These are phyloP conservation scores for Dendroctonus valens DNA, from an alignment of 1,140 invertebrate genomes.

Conservation along the genomic window DNA sequence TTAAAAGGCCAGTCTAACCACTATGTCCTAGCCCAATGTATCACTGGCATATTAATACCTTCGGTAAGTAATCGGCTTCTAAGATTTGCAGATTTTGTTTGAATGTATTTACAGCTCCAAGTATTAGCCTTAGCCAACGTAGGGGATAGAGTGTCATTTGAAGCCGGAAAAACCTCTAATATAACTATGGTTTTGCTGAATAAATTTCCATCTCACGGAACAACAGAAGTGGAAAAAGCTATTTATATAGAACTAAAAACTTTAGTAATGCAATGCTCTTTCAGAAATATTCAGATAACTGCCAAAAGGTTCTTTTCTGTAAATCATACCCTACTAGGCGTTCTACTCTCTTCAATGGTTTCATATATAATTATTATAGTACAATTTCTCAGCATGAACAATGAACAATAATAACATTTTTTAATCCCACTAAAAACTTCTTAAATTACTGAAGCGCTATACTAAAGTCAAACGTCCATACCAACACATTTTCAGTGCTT, in stretches of 20 bases:
- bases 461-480: no score
- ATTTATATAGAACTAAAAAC: no score
- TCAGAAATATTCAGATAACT: background rate
- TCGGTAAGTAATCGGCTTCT: background rate
- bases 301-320: constrained; percentile 7
- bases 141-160: no score
- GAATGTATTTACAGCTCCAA: no score
- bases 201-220: background rate
- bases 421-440: no score
- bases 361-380: constrained; percentile 3
- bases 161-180: no score
- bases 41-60: constrained; percentile 5
- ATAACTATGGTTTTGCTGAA: constrained; percentile 1
- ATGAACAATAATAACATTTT: no score
- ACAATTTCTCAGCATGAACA: background rate
- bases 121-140: no score
- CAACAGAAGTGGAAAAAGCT: background rate
- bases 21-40: constrained; percentile 5
- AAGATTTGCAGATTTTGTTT: no score
- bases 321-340: constrained; percentile 4
- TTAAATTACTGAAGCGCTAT: no score
- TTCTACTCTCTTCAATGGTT: constrained; percentile 1
- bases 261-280: no score
- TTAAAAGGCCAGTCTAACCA: background rate
- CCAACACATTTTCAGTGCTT: no score